Percentiles rank a stretch among this genome's conserved stretches.
These are phyloP conservation scores for Sisor rabdophorus DNA, from an alignment of 2,113 vertebrate species.

Conservation along the genomic window DNA sequence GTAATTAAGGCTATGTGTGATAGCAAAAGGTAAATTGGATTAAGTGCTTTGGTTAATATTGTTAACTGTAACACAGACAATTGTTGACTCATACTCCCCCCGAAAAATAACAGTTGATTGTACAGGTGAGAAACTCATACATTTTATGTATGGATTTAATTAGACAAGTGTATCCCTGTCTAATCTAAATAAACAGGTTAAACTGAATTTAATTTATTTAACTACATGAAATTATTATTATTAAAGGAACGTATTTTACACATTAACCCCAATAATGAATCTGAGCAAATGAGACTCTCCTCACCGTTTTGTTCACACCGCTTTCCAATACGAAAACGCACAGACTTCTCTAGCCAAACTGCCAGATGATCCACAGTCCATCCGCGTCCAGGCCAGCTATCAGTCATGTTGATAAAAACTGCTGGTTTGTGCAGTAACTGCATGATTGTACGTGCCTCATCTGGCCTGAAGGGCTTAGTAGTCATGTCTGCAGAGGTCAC, in stretches of 20 bases:
- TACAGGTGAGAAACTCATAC: too few species aligned
- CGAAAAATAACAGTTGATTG: not conserved
- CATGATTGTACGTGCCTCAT: constrained; percentile 75
- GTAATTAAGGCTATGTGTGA: too few species aligned
- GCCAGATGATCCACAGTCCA: constrained; percentile 81
- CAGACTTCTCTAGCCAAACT: constrained; percentile 63
- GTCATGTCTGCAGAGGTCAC: constrained; percentile 51
- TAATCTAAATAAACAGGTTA: too few species aligned
- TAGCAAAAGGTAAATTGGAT: too few species aligned
- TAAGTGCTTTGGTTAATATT: not conserved
- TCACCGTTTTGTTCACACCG: constrained; percentile 71
- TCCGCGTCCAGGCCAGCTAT: constrained; percentile 77
- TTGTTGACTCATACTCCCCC: too few species aligned
- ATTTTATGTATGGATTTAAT: too few species aligned
- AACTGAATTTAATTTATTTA: not conserved
- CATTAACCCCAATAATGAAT: not conserved
- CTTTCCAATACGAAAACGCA: constrained; percentile 82
- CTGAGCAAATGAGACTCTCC: constrained; percentile 13
- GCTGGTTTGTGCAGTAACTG: constrained; percentile 77
- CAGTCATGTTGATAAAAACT: constrained; percentile 82
- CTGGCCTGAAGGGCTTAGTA: constrained; percentile 80
- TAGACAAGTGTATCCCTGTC: too few species aligned
- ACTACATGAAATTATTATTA: not conserved
- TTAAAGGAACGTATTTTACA: not conserved
- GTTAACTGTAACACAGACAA: not conserved